Evolutionary conservation across 1,140 invertebrate species (phyloP), one percentile per base, ranked within the genome.

Genomic region (Paracyclopina nana): DNA sequence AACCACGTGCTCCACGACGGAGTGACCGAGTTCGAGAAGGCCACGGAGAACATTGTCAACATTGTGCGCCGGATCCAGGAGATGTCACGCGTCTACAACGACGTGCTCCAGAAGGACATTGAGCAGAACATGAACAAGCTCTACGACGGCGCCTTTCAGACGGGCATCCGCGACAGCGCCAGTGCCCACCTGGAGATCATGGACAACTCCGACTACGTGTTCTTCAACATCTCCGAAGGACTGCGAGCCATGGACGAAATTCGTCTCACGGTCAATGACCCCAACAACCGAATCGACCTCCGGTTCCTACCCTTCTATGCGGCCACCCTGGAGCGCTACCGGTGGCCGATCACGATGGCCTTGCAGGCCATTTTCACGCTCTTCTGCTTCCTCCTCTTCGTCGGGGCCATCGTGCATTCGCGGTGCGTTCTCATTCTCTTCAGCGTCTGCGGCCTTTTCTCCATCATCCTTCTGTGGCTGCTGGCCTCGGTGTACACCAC

Each of bases 1-100:
- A 92, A 91, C 66, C 83, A 91, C 62, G 82, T 88, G 62, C 74
- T 87, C 26, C 85, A 92, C 70, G 85, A 84, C 63, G 86, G 83
- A 8, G 67, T 91, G 59, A 69, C 16, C 16, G 25, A 50, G 25
- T 50, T 50, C 8, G 16, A 20, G 16, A 14, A 31, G 16, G 29
- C 48, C 16, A 50, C 48, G 12, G n/a, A 38, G 16, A 27, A 50
- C 14, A 50, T 50, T 6, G 14, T n/a, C 34, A 50, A 18, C 14
- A 27, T 50, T 20, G 24, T 50, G 14, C 12, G 18, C 9, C 26
- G 30, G n/a, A 30, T 12, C 30, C 48, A 50, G 18, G 42, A 44
- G 16, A 44, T 44, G 28, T 28, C 48, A 16, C 12, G 38, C 4
- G 38, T 38, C 16, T 50, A 30, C 30, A 42, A 42, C 18, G n/a